Base-by-base conservation (phyloP, 1,140 invertebrate genomes). In the Drosophila tani region DNA sequence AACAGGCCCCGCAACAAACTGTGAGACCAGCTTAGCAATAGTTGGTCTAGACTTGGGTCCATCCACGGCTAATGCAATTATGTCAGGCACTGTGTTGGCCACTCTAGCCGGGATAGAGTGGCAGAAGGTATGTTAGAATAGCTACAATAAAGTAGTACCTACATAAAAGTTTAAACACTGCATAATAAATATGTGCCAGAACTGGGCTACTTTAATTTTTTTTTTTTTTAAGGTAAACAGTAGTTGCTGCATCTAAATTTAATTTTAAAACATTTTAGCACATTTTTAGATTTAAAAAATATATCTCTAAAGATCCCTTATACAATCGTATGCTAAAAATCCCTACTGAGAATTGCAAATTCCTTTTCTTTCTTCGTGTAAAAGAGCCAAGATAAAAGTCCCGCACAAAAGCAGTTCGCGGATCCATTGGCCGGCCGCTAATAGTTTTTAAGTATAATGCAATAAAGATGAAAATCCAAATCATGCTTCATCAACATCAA, bases 401-500 rank as follows among this genome's bases (percentile, higher is more conserved):
- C 47, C 29, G 49, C 0, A n/a, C 17, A 32, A 11, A 32, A 32
- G 45, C 55, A 45, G 63, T 11, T n/a, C n/a, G 7, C 17, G 68
- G 24, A 50, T 43, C 66, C 32, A 29, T 14, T 32, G n/a, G 29
- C 19, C 43, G 21, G 85, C 60, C 81, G 81, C 85, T 90, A 90
- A 90, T 90, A 90, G 85, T 90, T 90, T 87, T 90, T 90, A 90
- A 90, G 85, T 84, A 82, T 90, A 91, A 90, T 90, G 82, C 86
- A 90, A 90, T 90, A 91, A 90, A 86, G 87, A 91, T 90, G 85
- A 90, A 90, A 90, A 84, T 86, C 82, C 75, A 86, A 90, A 90
- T 90, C 86, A 88, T 91, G 86, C 86, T 90, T 91, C 86, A 91
- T 90, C 85, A 90, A 90, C 85, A 80, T 90, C 86, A 91, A 91